Percentiles rank a stretch among this genome's conserved stretches.
Conservation (phyloP, 2,797 vertebrate genomes). For the Acrocephalus scirpaceus region DNA sequence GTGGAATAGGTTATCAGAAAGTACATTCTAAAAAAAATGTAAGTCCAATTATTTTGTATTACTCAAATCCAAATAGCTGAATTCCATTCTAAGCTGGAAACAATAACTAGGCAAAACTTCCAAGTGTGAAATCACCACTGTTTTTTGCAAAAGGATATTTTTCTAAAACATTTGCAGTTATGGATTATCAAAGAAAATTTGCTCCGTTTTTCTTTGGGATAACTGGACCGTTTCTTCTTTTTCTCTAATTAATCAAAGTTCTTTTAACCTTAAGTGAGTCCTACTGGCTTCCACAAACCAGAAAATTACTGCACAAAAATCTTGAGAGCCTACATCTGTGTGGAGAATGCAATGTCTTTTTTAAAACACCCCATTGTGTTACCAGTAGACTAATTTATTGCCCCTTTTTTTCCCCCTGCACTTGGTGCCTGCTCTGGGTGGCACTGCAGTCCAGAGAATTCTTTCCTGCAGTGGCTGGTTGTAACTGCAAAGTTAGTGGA, state of each 20-base stretch:
- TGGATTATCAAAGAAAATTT: neutral
- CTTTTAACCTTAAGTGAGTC: neutral
- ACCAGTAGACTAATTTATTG: neutral
- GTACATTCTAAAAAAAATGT: neutral
- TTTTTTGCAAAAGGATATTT: neutral
- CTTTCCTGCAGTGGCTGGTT: neutral
- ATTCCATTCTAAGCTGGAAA: neutral
- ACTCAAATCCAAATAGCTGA: neutral
- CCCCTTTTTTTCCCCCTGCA: neutral
- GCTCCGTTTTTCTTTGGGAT: neutral
- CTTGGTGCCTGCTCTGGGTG: conserved; percentile 48
- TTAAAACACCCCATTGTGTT: neutral
- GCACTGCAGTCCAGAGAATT: conserved; percentile 49
- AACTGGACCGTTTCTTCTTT: neutral
- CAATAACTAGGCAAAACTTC: neutral
- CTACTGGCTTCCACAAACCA: neutral
- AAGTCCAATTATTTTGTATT: neutral
- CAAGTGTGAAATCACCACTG: neutral
- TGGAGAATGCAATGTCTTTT: neutral
- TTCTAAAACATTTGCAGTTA: neutral
- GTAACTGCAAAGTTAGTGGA: neutral
- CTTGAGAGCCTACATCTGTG: neutral
- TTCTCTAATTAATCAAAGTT: neutral
- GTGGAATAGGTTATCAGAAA: neutral
- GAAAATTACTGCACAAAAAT: neutral